Percentiles rank a stretch among this genome's conserved stretches.
These are phyloP conservation scores for Sitophilus oryzae DNA, from an alignment of 1,140 invertebrate species.

Conservation along the genomic window DNA sequence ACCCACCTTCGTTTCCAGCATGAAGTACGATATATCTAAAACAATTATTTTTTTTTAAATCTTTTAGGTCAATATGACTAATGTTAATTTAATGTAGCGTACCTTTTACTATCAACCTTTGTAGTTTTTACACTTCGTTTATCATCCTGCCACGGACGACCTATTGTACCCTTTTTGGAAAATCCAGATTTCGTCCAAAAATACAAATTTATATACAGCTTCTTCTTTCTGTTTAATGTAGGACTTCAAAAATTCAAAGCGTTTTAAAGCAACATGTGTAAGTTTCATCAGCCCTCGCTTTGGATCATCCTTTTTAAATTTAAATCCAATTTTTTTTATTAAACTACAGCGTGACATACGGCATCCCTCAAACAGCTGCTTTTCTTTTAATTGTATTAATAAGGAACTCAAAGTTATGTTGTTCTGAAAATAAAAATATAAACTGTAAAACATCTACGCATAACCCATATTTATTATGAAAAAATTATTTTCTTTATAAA, in stretches of 20 bases:
- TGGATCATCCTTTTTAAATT: neutral
- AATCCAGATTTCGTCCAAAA: conserved; percentile 1
- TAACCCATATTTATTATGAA: neutral
- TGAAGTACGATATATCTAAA: conserved; percentile 1
- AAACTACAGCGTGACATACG: neutral
- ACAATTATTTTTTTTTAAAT: neutral
- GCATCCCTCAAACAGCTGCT: neutral
- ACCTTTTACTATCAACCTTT: conserved; percentile 1
- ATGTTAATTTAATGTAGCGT: neutral
- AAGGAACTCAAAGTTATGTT: neutral
- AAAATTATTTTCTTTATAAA: neutral
- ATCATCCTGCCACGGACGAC: neutral
- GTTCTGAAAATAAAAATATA: too few species aligned
- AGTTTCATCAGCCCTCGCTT: neutral
- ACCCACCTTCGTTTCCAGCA: conserved; percentile 4
- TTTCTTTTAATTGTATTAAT: neutral
- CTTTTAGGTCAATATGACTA: too few species aligned
- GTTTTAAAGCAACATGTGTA: neutral
- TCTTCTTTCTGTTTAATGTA: neutral
- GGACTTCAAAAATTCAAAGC: neutral
- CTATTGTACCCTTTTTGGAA: conserved; percentile 2
- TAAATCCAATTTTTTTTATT: neutral
- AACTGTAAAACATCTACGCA: too few species aligned
- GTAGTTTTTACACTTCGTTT: neutral
- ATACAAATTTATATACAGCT: neutral